Evolutionary conservation across 2,888 invertebrate species (phyloP).

Genomic region (Calephelis perditalis): DNA sequence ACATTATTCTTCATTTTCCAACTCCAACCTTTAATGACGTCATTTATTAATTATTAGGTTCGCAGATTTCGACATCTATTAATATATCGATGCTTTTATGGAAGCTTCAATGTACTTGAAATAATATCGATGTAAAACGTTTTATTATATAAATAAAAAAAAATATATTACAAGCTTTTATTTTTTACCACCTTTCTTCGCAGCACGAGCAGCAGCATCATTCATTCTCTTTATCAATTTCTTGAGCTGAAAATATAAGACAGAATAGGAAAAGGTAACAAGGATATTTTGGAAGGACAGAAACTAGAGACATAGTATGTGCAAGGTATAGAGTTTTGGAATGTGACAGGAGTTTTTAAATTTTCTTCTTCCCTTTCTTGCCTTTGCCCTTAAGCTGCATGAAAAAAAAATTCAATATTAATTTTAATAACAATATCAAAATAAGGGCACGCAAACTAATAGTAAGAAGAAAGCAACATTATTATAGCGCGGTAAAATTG

Average conservation of each 20-base stretch:
- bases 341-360: constrained; percentile 33
- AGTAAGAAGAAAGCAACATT: too few species aligned
- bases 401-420: constrained; percentile 31
- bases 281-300: constrained; percentile 18
- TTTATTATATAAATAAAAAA: neutral
- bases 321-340: neutral
- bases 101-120: neutral
- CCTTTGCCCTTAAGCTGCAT: constrained; percentile 63
- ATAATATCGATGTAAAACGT: neutral
- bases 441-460: too few species aligned
- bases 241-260: constrained; percentile 42
- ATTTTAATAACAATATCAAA: too few species aligned
- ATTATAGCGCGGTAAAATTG: too few species aligned
- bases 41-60: too few species aligned
- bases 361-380: constrained; percentile 68
- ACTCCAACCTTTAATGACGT: too few species aligned
- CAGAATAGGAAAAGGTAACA: constrained; percentile 31
- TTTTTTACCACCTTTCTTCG: constrained; percentile 23
- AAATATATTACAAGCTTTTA: neutral
- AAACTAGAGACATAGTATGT: constrained; percentile 4
- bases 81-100: neutral
- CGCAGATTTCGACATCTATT: too few species aligned
- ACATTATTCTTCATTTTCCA: too few species aligned
- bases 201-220: constrained; percentile 37
- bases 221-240: constrained; percentile 53